Conservation (phyloP, 30 jellyfish, hydroid and myxozoan species). For the Chrysaora quinquecirrha region DNA sequence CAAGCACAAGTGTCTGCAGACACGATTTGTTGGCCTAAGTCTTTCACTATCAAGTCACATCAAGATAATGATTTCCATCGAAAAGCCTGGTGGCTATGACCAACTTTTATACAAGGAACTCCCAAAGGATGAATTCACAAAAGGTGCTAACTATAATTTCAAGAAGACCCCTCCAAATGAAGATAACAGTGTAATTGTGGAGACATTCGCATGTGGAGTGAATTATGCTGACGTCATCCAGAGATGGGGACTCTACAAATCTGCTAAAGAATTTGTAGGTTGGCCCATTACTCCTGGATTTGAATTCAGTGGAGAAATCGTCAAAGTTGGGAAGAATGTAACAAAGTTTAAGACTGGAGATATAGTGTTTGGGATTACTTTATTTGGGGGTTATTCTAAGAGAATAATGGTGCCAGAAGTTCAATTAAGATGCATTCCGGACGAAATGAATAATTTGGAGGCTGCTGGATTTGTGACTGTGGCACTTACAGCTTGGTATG, state of each 20-base stretch:
- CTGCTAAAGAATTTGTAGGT: constrained; percentile 91
- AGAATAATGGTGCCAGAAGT: constrained; percentile 68
- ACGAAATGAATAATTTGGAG: constrained; percentile 54
- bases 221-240: constrained; percentile 83
- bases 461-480: constrained; percentile 90
- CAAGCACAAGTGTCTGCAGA: no score
- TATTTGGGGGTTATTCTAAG: constrained; percentile 86
- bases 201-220: constrained; percentile 82
- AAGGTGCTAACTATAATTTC: constrained; percentile 79
- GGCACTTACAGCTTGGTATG: constrained; percentile 95
- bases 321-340: constrained; percentile 76
- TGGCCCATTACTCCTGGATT: constrained; percentile 99
- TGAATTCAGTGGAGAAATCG: constrained; percentile 87
- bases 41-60: no score
- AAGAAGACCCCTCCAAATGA: constrained; percentile 24
- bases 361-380: constrained; percentile 79
- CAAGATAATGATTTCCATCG: constrained; percentile 65
- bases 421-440: constrained; percentile 72
- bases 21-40: no score
- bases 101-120: constrained; percentile 62
- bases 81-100: constrained; percentile 86
- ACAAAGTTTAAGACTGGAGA: constrained; percentile 76
- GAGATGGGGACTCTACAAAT: constrained; percentile 78
- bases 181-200: constrained; percentile 48
- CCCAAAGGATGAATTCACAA: constrained; percentile 42